Base-by-base conservation (phyloP, 2,888 invertebrate genomes). In the Perithous albicinctus region DNA sequence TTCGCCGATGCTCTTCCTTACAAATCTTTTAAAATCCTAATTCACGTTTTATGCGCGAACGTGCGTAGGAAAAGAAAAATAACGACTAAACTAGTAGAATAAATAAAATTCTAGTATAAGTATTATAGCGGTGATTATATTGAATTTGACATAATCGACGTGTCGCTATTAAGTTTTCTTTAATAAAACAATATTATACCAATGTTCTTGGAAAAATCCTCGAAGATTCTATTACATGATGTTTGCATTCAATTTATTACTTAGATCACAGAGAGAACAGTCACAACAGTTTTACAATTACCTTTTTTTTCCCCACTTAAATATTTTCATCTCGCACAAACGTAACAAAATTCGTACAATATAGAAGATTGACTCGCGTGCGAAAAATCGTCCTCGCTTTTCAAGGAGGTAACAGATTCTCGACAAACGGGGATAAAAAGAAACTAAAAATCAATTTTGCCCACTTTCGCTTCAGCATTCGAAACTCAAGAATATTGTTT, bases 201-300 rank as follows among this genome's bases (percentile, higher is more conserved):
- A n/a, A n/a, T n/a, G n/a, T 73, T 35, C 12, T 20, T 41, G 20
- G 26, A 41, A 32, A 54, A 10, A n/a, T 12, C 2, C 5, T 10
- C 23, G 48, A 66, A 61, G 26, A 38, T 69, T 69, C 12, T 18
- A 41, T 56, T 51, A 59, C 41, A 46, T 66, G 51, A 75, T 29
- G 63, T 72, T 72, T 46, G 35, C 64, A 73, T 78, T 15, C 32
- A 51, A 67, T 80, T 79, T 74, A 51, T 78, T 78, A 46, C 29
- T 69, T 73, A 64, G 69, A 86, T 85, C 85, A 85, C 86, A 86
- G 84, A 77, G 61, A 85, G 66, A 73, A 85, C 75, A 85, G 78
- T 85, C 83, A 82, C 83, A 84, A 84, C 80, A 64, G 29, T 78
- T 43, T 59, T 75, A 75, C 56, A 69, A 32, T 70, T 46, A 69